Percentiles rank a stretch among this genome's conserved stretches.
phyloP scores from a whole-genome alignment of 2,113 vertebrate genomes.

The Plectropomus leopardus region DNA sequence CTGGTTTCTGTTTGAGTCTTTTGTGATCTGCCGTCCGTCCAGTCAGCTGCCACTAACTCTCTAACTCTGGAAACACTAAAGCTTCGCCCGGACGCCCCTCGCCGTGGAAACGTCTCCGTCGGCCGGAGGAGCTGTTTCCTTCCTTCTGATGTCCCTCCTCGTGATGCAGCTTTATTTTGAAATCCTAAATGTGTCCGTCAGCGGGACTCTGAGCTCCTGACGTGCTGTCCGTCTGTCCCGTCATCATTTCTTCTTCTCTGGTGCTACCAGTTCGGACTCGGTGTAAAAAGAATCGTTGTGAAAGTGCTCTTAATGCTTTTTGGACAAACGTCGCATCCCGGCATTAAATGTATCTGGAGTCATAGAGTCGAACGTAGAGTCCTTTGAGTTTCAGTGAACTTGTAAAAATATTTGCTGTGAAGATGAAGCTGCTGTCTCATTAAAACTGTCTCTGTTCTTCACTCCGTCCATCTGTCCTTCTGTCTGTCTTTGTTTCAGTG shows the following conservation, averaged over 20 bases:
- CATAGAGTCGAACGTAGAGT: background rate
- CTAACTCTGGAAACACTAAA: constrained; percentile 32
- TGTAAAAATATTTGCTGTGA: constrained; percentile 33
- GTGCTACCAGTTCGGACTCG: constrained; percentile 52
- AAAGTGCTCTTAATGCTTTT: constrained; percentile 70
- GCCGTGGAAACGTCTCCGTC: too few relatives aligned
- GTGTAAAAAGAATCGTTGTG: constrained; percentile 42
- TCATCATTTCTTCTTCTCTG: constrained; percentile 55
- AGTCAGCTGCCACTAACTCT: background rate
- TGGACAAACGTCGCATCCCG: constrained; percentile 25
- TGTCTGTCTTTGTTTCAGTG: too few relatives aligned
- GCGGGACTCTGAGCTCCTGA: background rate
- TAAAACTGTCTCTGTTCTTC: constrained; percentile 40
- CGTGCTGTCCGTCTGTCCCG: background rate
- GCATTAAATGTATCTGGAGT: constrained; percentile 44
- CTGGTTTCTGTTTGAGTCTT: constrained; percentile 4
- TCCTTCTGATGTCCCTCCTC: background rate
- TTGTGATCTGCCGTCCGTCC: background rate
- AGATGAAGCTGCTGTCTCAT: constrained; percentile 46
- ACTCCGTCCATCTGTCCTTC: too few relatives aligned
- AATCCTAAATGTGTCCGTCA: background rate
- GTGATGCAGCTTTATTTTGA: constrained; percentile 4
- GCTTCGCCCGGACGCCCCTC: background rate
- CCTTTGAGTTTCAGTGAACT: constrained; percentile 37
- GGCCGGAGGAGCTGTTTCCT: too few relatives aligned